phyloP scores from a whole-genome alignment of 2,797 vertebrate species.

The Chelonia mydas region DNA sequence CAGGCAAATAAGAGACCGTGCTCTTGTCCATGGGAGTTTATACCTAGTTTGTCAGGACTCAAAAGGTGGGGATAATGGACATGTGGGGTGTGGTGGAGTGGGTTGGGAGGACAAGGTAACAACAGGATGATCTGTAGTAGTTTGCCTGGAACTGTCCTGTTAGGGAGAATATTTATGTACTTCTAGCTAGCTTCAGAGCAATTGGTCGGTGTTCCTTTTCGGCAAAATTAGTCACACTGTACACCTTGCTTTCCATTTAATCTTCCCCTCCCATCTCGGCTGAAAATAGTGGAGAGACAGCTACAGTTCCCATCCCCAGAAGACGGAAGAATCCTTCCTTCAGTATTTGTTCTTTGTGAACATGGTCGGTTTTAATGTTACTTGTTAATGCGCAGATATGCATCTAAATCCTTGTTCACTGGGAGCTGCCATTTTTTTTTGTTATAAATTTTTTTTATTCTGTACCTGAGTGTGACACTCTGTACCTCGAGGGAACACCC shows the following conservation, averaged over 20 bases:
- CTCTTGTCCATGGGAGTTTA: background rate
- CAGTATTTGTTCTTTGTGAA: background rate
- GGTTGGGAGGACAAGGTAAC: background rate
- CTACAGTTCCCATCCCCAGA: background rate
- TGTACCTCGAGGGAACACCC: too few relatives aligned
- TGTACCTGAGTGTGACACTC: background rate
- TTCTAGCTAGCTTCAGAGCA: conserved; percentile 45
- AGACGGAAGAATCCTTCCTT: background rate
- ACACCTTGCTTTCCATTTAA: conserved; percentile 38
- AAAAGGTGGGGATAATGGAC: background rate
- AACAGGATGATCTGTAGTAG: conserved; percentile 3
- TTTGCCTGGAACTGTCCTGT: conserved; percentile 1
- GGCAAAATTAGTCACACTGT: conserved; percentile 54
- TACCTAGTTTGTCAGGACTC: background rate
- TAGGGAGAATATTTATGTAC: conserved; percentile 67
- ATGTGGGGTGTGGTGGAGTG: background rate
- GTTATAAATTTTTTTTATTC: background rate
- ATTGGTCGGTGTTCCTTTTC: conserved; percentile 48
- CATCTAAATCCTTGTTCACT: background rate
- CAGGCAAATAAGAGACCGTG: background rate
- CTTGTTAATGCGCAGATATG: background rate
- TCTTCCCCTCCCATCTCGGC: conserved; percentile 62
- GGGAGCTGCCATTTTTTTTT: background rate
- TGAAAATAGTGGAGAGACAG: background rate
- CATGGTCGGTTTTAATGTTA: background rate